A percentile compares a stretch with the other conserved stretches of the same genome.
Conservation (phyloP, 2,888 invertebrate species). For the Lutraria lutraria region DNA sequence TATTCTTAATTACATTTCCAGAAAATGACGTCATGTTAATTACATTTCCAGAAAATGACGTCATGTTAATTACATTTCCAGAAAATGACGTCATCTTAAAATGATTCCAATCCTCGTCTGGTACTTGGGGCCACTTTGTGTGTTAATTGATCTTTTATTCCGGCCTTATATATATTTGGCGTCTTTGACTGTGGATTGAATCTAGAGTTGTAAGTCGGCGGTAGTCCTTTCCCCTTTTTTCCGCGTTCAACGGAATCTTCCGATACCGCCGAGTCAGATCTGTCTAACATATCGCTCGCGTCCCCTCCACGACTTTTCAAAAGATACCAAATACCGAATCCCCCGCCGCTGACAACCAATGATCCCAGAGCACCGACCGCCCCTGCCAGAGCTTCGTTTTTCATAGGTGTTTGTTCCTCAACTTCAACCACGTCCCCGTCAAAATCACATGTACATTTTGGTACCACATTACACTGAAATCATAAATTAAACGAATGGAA, state of each 20-base stretch:
- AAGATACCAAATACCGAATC: constrained; percentile 66
- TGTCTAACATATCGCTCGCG: constrained; percentile 21
- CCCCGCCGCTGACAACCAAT: constrained; percentile 66
- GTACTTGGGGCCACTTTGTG: constrained; percentile 26
- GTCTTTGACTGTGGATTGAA: constrained; percentile 25
- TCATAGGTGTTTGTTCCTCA: constrained; percentile 57
- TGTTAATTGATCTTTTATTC: constrained; percentile 43
- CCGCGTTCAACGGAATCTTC: constrained; percentile 34
- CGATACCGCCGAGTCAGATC: constrained; percentile 25
- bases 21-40: neutral
- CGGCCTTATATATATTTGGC: constrained; percentile 60
- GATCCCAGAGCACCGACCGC: constrained; percentile 73
- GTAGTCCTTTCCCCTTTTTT: constrained; percentile 37
- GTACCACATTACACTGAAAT: constrained; percentile 66
- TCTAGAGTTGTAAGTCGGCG: constrained; percentile 39
- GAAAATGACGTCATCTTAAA: neutral
- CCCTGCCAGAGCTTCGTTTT: constrained; percentile 70
- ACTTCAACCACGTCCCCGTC: constrained; percentile 59
- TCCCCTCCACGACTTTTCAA: constrained; percentile 43
- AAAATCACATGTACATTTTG: constrained; percentile 68
- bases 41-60: neutral
- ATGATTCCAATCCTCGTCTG: neutral
- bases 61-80: neutral
- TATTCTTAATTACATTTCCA: too few relatives aligned
- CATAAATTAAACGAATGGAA: neutral